A percentile compares a stretch with the other conserved stretches of the same genome.
Evolutionary conservation across 53 echinoderm and acorn worm genomes (phyloP).

Genomic region (Mesocentrotus franciscanus): DNA sequence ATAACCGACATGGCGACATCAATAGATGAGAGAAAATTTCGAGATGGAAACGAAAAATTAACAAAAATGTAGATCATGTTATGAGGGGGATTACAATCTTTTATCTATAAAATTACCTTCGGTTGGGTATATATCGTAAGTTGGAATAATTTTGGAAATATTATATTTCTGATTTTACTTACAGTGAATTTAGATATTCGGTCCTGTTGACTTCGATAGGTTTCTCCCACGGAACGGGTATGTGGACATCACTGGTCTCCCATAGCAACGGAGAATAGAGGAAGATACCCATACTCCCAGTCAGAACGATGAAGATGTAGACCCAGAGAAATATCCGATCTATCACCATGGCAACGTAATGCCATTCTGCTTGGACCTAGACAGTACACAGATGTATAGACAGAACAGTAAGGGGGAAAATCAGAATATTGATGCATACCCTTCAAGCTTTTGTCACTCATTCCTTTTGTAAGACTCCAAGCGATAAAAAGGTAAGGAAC

Average conservation of each 20-base stretch:
- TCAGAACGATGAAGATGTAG: conserved; percentile 78
- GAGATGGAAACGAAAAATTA: no score
- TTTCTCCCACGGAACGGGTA: conserved; percentile 36
- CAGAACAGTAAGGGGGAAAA: not conserved
- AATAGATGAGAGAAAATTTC: no score
- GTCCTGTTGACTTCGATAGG: conserved; percentile 60
- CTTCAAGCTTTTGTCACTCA: not conserved
- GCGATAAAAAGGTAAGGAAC: not conserved
- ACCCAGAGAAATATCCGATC: conserved; percentile 94
- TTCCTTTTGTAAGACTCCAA: not conserved
- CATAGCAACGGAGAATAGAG: conserved; percentile 91
- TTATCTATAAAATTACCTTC: no score
- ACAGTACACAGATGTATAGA: not conserved
- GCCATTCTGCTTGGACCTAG: conserved; percentile 90
- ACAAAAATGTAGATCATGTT: no score
- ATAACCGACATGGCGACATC: no score
- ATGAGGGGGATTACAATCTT: no score
- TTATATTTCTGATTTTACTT: not conserved
- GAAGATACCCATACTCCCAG: conserved; percentile 85
- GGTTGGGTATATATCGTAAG: no score
- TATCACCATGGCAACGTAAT: conserved; percentile 95
- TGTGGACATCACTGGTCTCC: conserved; percentile 71
- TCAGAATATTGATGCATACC: not conserved
- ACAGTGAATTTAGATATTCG: conserved; percentile 45
- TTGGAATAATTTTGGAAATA: no score